phyloP scores from a whole-genome alignment of 2,113 vertebrate species.

The Myiozetetes cayanensis region DNA sequence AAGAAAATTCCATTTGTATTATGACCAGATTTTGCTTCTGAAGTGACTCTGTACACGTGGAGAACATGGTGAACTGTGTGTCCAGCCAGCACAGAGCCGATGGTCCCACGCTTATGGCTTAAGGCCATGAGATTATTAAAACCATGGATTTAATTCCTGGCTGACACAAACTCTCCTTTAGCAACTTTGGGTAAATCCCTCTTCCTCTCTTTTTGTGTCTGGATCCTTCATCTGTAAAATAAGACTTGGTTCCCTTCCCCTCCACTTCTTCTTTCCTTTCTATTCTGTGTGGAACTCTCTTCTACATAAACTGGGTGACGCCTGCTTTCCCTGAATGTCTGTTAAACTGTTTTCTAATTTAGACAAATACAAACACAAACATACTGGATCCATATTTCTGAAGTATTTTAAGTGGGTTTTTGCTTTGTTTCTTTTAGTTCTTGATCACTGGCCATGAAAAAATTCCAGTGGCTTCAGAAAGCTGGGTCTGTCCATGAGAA shows the following conservation, averaged over 20 bases:
- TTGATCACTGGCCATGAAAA: constrained; percentile 41
- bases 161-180: neutral
- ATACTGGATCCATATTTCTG: constrained; percentile 24
- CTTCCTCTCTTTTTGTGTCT: neutral
- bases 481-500: constrained; percentile 54
- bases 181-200: neutral
- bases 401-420: constrained; percentile 37
- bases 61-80: neutral
- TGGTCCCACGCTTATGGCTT: fast-evolving
- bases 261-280: neutral
- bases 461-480: constrained; percentile 53
- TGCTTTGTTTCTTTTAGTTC: constrained; percentile 31
- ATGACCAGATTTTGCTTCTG: neutral
- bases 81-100: neutral
- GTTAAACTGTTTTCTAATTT: neutral
- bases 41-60: neutral
- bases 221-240: neutral
- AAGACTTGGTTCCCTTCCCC: neutral
- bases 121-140: neutral
- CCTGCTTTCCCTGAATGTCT: neutral
- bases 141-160: neutral
- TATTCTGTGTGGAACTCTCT: neutral
- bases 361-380: constrained; percentile 33
- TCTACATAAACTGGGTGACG: neutral
- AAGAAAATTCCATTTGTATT: constrained; percentile 10